phyloP scores from a whole-genome alignment of 2,888 invertebrate species.

The Peribatodes rhomboidaria region DNA sequence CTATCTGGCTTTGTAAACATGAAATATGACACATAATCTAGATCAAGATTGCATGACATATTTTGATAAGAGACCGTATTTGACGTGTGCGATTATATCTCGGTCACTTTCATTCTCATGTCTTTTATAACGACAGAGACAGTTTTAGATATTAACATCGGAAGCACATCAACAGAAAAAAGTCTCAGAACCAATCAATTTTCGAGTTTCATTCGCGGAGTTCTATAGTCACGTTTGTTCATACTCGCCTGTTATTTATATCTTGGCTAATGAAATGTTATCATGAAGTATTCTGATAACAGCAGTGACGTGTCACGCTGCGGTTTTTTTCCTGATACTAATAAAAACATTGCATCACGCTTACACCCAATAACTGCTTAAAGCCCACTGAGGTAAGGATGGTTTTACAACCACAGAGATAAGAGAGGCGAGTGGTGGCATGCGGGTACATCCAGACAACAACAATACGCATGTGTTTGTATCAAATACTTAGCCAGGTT shows the following conservation, averaged over 20 bases:
- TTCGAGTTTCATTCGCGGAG: background rate
- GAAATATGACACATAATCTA: too few species aligned
- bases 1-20: too few species aligned
- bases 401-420: background rate
- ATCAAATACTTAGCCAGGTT: background rate
- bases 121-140: too few species aligned
- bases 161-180: too few species aligned
- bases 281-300: conserved; percentile 9
- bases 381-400: background rate
- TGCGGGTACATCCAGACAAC: background rate
- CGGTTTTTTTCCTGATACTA: background rate
- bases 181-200: too few species aligned
- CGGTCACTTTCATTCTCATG: too few species aligned
- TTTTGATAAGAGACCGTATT: too few species aligned
- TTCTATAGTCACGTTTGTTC: background rate
- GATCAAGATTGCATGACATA: too few species aligned
- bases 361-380: background rate
- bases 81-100: too few species aligned
- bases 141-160: too few species aligned
- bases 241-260: conserved; percentile 4
- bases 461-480: background rate
- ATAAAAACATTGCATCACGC: conserved; percentile 12
- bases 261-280: conserved; percentile 10
- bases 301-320: background rate
- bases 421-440: background rate